phyloP scores from a whole-genome alignment of 2,888 invertebrate species.

The Sepiola atlantica region DNA sequence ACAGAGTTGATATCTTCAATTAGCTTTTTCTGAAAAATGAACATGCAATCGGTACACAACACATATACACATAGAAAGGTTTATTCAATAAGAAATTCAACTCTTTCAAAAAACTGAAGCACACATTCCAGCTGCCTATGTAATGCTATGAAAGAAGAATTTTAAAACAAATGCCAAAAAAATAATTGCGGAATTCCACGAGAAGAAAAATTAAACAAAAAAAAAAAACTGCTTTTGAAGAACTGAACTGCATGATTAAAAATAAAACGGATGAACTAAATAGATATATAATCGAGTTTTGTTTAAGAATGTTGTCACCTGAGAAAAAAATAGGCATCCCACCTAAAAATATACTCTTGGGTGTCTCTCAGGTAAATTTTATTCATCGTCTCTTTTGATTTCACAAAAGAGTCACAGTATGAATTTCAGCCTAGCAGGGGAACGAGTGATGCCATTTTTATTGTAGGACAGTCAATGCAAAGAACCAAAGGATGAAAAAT shows the following conservation, averaged over 20 bases:
- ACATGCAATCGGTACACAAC: not conserved
- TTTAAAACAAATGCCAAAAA: not conserved
- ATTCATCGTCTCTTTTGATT: too few relatives aligned
- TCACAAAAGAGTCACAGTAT: too few relatives aligned
- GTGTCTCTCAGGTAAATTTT: too few relatives aligned
- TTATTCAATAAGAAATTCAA: not conserved
- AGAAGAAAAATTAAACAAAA: not conserved
- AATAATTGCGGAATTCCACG: not conserved
- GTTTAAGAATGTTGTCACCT: not conserved
- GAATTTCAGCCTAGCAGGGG: too few relatives aligned
- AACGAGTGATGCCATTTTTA: too few relatives aligned
- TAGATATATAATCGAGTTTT: too few relatives aligned
- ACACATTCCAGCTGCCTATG: not conserved
- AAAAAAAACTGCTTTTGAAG: not conserved
- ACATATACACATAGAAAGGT: not conserved
- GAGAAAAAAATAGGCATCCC: not conserved
- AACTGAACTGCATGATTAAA: not conserved
- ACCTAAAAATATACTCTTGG: too few relatives aligned
- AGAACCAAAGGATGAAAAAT: too few relatives aligned
- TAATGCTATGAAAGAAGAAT: not conserved
- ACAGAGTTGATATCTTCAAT: not conserved
- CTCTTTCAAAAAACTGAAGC: not conserved
- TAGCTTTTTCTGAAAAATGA: not conserved
- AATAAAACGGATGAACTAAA: too few relatives aligned
- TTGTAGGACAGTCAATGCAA: too few relatives aligned